Conservation (phyloP, 2,113 vertebrate species). For the Leptobrachium leishanense region DNA sequence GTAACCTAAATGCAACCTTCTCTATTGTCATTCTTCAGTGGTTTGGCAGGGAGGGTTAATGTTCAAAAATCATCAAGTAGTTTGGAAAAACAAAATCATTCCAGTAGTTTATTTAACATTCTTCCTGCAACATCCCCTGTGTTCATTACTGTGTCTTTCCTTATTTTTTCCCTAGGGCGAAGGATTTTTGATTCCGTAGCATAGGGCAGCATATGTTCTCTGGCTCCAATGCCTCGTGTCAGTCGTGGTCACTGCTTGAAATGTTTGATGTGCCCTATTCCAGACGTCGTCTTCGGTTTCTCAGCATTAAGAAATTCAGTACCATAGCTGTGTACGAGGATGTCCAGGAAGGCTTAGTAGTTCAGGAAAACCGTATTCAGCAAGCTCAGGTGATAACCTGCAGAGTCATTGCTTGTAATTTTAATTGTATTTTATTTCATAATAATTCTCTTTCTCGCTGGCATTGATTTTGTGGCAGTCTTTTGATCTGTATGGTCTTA, state of each 20-base stretch:
- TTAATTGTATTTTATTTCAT: not conserved
- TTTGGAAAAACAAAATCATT: not conserved
- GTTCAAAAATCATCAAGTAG: too few species aligned
- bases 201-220: conserved; percentile 56
- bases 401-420: not conserved
- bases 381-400: not conserved
- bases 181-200: conserved; percentile 54
- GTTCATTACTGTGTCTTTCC: conserved; percentile 51
- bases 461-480: too few species aligned
- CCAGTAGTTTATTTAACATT: conserved; percentile 2
- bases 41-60: not conserved
- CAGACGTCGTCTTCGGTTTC: conserved; percentile 59
- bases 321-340: conserved; percentile 52
- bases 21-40: not conserved
- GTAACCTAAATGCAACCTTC: not conserved
- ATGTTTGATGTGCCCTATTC: conserved; percentile 57
- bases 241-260: conserved; percentile 56
- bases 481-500: too few species aligned
- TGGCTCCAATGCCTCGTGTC: conserved; percentile 56
- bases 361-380: not conserved
- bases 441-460: too few species aligned
- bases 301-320: conserved; percentile 55
- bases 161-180: conserved; percentile 52
- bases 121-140: conserved; percentile 54
- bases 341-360: conserved; percentile 48